Percentiles rank a stretch among this genome's conserved stretches.
These are phyloP conservation scores for Tragelaphus imberbis DNA, from an alignment of 2,113 vertebrate species.

Conservation along the genomic window DNA sequence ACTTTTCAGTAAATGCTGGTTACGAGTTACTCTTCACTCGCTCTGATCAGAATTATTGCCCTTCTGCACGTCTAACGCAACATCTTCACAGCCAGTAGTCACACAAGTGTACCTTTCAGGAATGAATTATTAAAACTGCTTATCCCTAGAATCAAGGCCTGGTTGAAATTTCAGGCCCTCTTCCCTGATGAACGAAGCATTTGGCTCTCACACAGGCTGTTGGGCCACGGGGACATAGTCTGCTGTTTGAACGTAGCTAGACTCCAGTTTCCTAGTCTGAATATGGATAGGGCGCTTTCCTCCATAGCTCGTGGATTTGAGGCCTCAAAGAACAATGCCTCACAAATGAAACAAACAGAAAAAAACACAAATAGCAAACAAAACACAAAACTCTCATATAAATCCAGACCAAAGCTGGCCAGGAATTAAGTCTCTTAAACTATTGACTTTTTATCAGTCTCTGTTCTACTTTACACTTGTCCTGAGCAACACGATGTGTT, in stretches of 20 bases:
- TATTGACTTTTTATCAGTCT: neutral
- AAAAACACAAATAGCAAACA: neutral
- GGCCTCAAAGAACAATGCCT: neutral
- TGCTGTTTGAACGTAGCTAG: neutral
- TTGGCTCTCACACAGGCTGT: neutral
- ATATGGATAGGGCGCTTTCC: neutral
- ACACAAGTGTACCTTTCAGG: neutral
- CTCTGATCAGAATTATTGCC: neutral
- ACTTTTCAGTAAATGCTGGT: neutral
- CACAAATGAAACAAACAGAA: neutral
- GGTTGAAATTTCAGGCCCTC: constrained; percentile 14
- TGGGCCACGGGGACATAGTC: neutral
- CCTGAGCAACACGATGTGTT: neutral
- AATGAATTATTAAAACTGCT: constrained; percentile 34
- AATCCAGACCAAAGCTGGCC: neutral
- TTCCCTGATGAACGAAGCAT: neutral
- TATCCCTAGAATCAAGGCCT: neutral
- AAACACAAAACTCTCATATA: neutral
- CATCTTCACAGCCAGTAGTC: neutral
- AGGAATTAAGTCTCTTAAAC: neutral
- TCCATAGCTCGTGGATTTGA: neutral
- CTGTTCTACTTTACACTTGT: neutral
- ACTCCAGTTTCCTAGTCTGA: neutral
- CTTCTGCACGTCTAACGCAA: neutral
- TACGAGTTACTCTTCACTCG: neutral